Evolutionary conservation across 2,113 vertebrate species (phyloP), one percentile per base, ranked within the genome.

Genomic region (Amia ocellicauda): DNA sequence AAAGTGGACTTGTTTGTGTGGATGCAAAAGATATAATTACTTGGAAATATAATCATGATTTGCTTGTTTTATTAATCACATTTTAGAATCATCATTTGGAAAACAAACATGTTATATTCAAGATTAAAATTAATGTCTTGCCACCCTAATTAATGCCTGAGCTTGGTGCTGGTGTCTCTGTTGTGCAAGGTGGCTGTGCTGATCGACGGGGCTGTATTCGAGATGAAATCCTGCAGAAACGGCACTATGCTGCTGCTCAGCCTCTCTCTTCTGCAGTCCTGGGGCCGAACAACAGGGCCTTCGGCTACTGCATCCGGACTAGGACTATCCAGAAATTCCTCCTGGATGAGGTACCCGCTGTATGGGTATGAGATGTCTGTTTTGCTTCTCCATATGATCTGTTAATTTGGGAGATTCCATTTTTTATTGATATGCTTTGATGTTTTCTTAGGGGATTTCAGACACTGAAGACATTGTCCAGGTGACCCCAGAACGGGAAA

Each of bases 301-400:
- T 89, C 74, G 93, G 89, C 52, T 95, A 89, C 82, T 93, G 90
- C 74, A 77, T 68, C 47, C 72, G 71, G 22, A 86, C 69, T 40
- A 87, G 88, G 20, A 81, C 84, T 66, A 84, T 97, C 69, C 93
- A 88, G 71, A 87, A 69, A 78, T 97, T 94, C 61, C 14, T 19
- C 11, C 70, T 95, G 57, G 56, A 81, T n/a, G 14, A 88, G 81
- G 95, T 98, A 89, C 69, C 61, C 71, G 17, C 28, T 68, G 50
- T n/a, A 16, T 53, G 29, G 17, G 40, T 28, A 8, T 19, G 19
- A 27, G 20, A 2, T 42, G 26, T 28, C 24, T 42, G 57, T 28
- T 47, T n/a, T 64, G 9, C 22, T 24, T 23, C 3, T 26, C n/a
- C n/a, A n/a, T n/a, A n/a, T n/a, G n/a, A n/a, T n/a, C n/a, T n/a